A percentile compares a stretch with the other conserved stretches of the same genome.
Conservation (phyloP, 2,888 invertebrate genomes). For the Metallyticus violacea region DNA sequence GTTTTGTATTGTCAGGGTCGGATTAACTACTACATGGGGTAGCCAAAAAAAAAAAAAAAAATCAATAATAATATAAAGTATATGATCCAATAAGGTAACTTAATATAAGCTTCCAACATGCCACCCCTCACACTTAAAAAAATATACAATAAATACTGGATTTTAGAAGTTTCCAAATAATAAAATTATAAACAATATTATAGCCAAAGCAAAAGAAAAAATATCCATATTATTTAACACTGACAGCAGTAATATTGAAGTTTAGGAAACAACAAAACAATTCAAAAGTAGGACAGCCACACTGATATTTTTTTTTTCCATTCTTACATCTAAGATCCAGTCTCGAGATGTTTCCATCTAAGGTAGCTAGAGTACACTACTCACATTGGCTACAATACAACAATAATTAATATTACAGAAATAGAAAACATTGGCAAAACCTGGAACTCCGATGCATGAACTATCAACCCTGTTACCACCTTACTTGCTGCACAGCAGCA, state of each 20-base stretch:
- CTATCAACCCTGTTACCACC: neutral
- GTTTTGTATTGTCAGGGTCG: slow-evolving; percentile 12
- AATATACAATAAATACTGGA: neutral
- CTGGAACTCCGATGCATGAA: neutral
- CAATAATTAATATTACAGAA: neutral
- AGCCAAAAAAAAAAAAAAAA: neutral
- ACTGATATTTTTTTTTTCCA: neutral
- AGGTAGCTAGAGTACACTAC: neutral
- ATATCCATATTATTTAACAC: neutral
- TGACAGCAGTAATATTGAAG: neutral
- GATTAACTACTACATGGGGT: slow-evolving; percentile 7
- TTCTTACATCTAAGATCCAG: neutral
- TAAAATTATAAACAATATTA: neutral
- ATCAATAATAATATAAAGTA: neutral
- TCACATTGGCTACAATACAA: neutral
- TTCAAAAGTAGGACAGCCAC: neutral
- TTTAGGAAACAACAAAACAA: neutral
- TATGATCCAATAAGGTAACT: neutral
- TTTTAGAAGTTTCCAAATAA: neutral
- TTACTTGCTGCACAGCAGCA: neutral
- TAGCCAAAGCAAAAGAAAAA: neutral
- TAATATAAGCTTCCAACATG: neutral
- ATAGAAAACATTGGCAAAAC: neutral
- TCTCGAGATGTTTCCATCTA: neutral
- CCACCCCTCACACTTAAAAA: neutral